These are phyloP conservation scores for Zele albiditarsus DNA, from an alignment of 2,888 invertebrate genomes.

Conservation along the genomic window DNA sequence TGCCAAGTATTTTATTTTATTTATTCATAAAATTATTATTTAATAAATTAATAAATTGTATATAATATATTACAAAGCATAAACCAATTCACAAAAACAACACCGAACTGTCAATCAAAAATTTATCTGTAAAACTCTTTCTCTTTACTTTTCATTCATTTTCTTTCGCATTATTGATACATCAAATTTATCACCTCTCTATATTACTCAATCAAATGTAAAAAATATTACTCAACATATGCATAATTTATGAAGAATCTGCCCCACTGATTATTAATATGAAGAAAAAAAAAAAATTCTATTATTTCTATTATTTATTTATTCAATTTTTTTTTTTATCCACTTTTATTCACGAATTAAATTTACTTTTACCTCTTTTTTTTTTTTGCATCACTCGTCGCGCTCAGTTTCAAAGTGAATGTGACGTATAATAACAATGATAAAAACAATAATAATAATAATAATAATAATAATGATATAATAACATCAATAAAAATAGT, in stretches of 20 bases:
- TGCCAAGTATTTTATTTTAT: neutral
- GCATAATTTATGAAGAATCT: neutral
- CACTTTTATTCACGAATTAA: neutral
- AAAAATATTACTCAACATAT: neutral
- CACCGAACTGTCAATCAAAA: no score
- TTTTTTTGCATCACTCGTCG: neutral
- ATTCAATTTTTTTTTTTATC: neutral
- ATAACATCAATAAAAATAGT: no score
- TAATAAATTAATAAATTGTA: no score
- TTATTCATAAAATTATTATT: neutral
- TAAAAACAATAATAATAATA: neutral
- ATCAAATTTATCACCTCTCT: neutral
- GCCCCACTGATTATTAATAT: neutral
- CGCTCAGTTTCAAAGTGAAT: neutral
- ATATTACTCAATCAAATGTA: neutral
- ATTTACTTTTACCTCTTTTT: slow-evolving; percentile 1
- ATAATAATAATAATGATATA: neutral
- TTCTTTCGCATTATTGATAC: no score
- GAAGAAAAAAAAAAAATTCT: neutral
- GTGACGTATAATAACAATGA: neutral
- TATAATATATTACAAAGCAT: no score
- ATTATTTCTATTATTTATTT: neutral
- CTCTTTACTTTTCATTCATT: no score
- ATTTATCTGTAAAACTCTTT: no score
- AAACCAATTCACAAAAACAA: no score